Percentiles rank a stretch among this genome's conserved stretches.
These are phyloP conservation scores for Talpa occidentalis DNA, from an alignment of 2,113 vertebrate species.

Conservation along the genomic window DNA sequence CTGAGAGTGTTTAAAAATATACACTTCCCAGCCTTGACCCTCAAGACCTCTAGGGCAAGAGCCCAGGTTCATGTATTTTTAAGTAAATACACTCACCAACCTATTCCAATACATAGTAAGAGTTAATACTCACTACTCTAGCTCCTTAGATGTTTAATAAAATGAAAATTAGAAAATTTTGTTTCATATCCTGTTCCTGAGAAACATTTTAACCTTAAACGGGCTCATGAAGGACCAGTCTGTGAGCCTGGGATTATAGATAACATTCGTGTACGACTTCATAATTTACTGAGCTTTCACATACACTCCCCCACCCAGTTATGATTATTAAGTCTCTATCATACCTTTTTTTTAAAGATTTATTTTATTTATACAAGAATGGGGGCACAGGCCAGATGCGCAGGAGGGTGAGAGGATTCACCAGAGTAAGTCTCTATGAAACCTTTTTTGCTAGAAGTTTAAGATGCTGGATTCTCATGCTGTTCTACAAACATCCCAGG, in stretches of 20 bases:
- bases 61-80: not conserved
- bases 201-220: conserved; percentile 3
- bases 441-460: not conserved
- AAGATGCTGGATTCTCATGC: not conserved
- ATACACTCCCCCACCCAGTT: not conserved
- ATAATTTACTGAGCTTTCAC: not conserved
- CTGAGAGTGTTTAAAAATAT: conserved; percentile 28
- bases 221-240: not conserved
- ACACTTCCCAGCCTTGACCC: not conserved
- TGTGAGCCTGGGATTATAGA: not conserved
- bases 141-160: conserved; percentile 5
- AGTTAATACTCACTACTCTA: not conserved
- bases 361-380: too few species aligned
- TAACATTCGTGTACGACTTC: not conserved
- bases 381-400: too few species aligned
- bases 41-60: not conserved
- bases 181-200: conserved; percentile 28
- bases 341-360: not conserved
- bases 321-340: not conserved
- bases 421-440: not conserved
- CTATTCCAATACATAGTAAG: not conserved
- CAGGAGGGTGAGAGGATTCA: too few species aligned
- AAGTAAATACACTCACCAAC: not conserved
- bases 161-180: conserved; percentile 49
- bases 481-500: too few species aligned